A percentile compares a stretch with the other conserved stretches of the same genome.
phyloP scores from a whole-genome alignment of 2,113 vertebrate species.

The Reinhardtius hippoglossoides region DNA sequence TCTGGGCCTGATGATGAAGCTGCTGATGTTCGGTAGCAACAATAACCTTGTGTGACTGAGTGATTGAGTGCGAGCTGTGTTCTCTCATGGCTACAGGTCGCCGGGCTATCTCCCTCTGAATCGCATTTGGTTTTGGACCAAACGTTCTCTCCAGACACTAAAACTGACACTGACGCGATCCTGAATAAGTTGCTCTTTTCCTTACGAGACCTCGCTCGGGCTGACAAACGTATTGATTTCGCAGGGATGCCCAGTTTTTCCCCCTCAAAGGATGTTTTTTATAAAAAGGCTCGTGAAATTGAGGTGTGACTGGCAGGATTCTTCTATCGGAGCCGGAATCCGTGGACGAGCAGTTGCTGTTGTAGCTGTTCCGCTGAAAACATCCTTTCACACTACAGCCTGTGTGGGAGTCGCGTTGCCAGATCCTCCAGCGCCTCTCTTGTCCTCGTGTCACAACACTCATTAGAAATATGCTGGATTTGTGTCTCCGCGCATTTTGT shows the following conservation, averaged over 20 bases:
- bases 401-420: slow-evolving; percentile 33
- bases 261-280: background rate
- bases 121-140: slow-evolving; percentile 7
- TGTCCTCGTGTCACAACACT: slow-evolving; percentile 26
- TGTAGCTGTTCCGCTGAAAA: slow-evolving; percentile 35
- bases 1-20: slow-evolving; percentile 63
- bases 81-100: slow-evolving; percentile 10
- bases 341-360: slow-evolving; percentile 25
- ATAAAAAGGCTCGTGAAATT: background rate
- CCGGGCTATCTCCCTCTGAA: background rate
- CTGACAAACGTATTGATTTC: slow-evolving; percentile 11
- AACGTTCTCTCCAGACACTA: background rate
- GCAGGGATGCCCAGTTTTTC: background rate
- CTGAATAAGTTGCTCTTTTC: background rate
- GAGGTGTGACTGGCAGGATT: slow-evolving; percentile 12
- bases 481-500: background rate
- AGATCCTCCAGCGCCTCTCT: background rate
- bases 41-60: slow-evolving; percentile 60
- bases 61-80: slow-evolving; percentile 35
- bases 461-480: slow-evolving; percentile 32
- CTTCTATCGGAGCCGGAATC: background rate
- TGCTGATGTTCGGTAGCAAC: slow-evolving; percentile 60
- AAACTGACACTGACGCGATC: background rate
- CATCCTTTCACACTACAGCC: slow-evolving; percentile 37
- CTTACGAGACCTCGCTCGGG: background rate